phyloP scores from a whole-genome alignment of 2,888 invertebrate genomes.

The Isoperla grammatica region DNA sequence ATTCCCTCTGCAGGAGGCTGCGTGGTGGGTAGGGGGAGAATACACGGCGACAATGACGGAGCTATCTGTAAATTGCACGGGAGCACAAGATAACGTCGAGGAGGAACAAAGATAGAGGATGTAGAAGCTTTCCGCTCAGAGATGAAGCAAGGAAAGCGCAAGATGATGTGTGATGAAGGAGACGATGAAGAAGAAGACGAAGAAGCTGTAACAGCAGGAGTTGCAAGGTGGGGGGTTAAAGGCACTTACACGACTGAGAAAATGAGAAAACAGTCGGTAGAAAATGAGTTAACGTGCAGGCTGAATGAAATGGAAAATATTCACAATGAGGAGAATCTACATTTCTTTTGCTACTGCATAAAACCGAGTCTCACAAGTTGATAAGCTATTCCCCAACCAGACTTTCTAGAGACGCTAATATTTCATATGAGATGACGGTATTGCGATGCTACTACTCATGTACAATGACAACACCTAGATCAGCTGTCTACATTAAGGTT shows the following conservation, averaged over 20 bases:
- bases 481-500: no score
- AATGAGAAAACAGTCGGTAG: constrained; percentile 28
- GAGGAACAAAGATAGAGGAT: neutral
- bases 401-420: no score
- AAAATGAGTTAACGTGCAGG: constrained; percentile 24
- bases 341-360: no score
- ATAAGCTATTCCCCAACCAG: no score
- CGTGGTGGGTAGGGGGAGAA: constrained; percentile 15
- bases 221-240: constrained; percentile 8
- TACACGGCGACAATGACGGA: constrained; percentile 11
- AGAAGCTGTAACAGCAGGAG: neutral
- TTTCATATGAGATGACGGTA: no score
- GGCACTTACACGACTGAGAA: constrained; percentile 16
- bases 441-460: no score
- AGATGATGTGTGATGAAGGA: constrained; percentile 13
- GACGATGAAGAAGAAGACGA: neutral
- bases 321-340: neutral
- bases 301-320: constrained; percentile 14
- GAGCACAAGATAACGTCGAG: constrained; percentile 8
- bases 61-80: constrained; percentile 14
- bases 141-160: constrained; percentile 12
- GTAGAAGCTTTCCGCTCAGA: constrained; percentile 17
- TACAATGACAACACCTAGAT: no score
- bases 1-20: constrained; percentile 35
- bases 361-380: no score